A percentile compares a stretch with the other conserved stretches of the same genome.
Evolutionary conservation across 2,113 vertebrate species (phyloP).

Genomic region (Ophiodon elongatus): DNA sequence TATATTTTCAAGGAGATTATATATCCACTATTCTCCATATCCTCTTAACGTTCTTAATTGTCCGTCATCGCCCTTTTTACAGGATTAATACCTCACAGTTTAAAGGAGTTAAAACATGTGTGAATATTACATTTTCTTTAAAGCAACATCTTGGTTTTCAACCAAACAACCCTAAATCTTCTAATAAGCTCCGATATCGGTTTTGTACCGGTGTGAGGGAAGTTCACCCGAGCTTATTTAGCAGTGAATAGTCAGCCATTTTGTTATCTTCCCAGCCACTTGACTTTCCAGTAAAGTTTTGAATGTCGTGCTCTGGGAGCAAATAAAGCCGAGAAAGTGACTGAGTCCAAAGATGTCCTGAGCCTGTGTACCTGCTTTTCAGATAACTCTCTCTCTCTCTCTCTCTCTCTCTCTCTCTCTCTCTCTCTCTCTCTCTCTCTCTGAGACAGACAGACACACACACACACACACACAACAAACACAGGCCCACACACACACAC

Average conservation of each 20-base stretch:
- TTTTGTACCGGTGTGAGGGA: background rate
- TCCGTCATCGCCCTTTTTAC: background rate
- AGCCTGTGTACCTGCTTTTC: slow-evolving; percentile 36
- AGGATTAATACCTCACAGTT: background rate
- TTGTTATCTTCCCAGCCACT: slow-evolving; percentile 33
- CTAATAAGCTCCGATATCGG: background rate
- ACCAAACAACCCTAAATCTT: background rate
- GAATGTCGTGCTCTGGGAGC: slow-evolving; percentile 31
- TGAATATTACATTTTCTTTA: background rate
- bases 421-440: background rate
- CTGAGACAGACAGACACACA: slow-evolving; percentile 2
- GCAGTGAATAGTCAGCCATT: slow-evolving; percentile 20
- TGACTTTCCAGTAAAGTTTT: slow-evolving; percentile 49
- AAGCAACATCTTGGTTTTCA: background rate
- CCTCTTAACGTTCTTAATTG: no score
- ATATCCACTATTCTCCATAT: background rate
- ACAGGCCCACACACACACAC: slow-evolving; percentile 24
- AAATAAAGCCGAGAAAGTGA: slow-evolving; percentile 37
- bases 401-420: background rate
- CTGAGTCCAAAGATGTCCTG: slow-evolving; percentile 34
- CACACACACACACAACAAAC: slow-evolving; percentile 7
- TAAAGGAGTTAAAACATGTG: background rate
- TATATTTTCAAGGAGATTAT: background rate
- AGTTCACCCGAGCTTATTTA: slow-evolving; percentile 27
- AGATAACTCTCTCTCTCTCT: slow-evolving; percentile 14